Evolutionary conservation across 2,113 vertebrate species (phyloP), one percentile per base, ranked within the genome.

Genomic region (Ameiurus melas): DNA sequence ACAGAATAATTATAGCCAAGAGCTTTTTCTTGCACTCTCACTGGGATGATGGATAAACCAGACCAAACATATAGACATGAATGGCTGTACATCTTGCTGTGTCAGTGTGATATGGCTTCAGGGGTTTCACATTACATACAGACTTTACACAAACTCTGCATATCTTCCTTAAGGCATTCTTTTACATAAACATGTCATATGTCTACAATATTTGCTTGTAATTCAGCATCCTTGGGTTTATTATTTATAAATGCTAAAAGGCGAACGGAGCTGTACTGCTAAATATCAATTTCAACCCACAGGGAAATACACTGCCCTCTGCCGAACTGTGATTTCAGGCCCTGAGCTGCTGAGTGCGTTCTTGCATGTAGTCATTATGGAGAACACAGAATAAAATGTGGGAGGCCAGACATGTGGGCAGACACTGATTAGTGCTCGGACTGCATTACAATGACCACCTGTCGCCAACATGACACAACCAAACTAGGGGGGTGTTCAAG

Each of bases 1-100:
- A 85, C 64, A 83, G 33, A 83, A 27, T 83, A 88, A 90, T 90
- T 62, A 90, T 20, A 88, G 27, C 86, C 51, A 53, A 78, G 57
- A 20, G 85, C 39, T 43, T 84, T 10, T 79, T 79, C 75, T 84
- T 57, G 43, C 30, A 20, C 25, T 47, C 22, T 86, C 39, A 86
- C 71, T 78, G 14, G 53, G 84, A 75, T 55, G 70, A 39, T 60
- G 84, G 30, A 53, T 36, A 22, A 66, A 79, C 27, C 71, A 86
- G 22, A 53, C 25, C 55, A 86, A 85, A 73, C 33, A 36, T 85
- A 55, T 58, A 58, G 53, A 53, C 27, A 33, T 39, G 5, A 16
- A 58, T 43, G 33, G 10, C 47, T 73, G 30, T 33, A 70, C 83
- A 47, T 84, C 77, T 79, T 79, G 25, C 47, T 25, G 12, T n/a